Evolutionary conservation across 2,797 vertebrate genomes (phyloP), one percentile per base, ranked within the genome.

Genomic region (Muscicapa comitata): DNA sequence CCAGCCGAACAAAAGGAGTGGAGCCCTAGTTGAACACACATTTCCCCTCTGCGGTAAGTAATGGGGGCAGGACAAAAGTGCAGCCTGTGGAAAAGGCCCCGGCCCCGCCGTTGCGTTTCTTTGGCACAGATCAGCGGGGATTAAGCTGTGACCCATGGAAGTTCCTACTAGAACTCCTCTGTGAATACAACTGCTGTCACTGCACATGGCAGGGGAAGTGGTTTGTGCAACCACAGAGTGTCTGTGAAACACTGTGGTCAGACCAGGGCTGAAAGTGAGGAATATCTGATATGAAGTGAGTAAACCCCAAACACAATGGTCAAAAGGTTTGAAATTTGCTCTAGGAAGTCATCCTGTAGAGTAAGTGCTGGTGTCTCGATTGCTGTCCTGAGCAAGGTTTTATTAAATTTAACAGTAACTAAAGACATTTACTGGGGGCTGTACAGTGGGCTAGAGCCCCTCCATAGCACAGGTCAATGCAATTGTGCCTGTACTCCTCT

Each of bases 141-240:
- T 96, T 95, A 96, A 68, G 42, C 87, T 70, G 58, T 81, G 76
- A 86, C 79, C 90, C 72, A 26, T 75, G 80, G 71, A 84, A 92
- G 94, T 80, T 96, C 95, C 93, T 95, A 51, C 86, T 79, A 72
- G 88, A 93, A 92, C 67, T 73, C 48, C 58, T 92, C 59, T 77
- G 19, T 97, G 93, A 94, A 95, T 96, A 40, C 84, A 96, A 92
- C 55, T 95, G 96, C 95, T 97, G 94, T 76, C 84, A 10, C 84
- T 96, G 96, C 94, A 96, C 54, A 72, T 67, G 76, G 84, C 65
- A 91, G 92, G 88, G 87, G 86, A 95, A 94, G 92, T 89, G 78
- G 68, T 92, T 95, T 97, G 86, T 93, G 92, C 92, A 87, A 42
- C 88, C 90, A 40, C 86, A 93, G 86, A 78, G 45, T 25, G 54